phyloP scores from a whole-genome alignment of 2,113 vertebrate genomes.

The Microtus richardsoni region DNA sequence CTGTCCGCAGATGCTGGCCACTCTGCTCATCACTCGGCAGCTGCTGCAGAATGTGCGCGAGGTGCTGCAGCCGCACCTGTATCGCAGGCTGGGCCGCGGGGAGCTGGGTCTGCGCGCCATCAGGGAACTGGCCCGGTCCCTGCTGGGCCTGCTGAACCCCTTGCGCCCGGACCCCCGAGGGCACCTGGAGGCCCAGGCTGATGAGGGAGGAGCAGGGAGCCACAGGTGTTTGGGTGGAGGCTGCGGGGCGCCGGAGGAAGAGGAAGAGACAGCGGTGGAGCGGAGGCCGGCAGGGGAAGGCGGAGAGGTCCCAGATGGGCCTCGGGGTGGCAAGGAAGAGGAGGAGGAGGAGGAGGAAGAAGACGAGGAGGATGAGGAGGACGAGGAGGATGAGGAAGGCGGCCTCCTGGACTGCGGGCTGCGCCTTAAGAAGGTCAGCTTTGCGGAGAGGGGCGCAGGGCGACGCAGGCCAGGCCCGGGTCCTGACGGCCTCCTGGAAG shows the following conservation, averaged over 20 bases:
- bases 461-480: constrained; percentile 79
- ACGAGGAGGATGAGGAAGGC: constrained; percentile 91
- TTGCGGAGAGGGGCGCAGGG: constrained; percentile 92
- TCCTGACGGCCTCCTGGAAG: constrained; percentile 92
- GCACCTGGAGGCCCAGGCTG: constrained; percentile 51
- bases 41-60: constrained; percentile 97
- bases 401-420: constrained; percentile 93
- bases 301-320: constrained; percentile 82
- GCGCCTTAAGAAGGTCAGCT: constrained; percentile 97
- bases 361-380: constrained; percentile 90
- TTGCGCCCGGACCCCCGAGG: constrained; percentile 80
- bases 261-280: constrained; percentile 85
- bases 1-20: constrained; percentile 94
- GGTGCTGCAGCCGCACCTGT: constrained; percentile 96
- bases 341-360: constrained; percentile 92
- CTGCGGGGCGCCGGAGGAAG: constrained; percentile 93
- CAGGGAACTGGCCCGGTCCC: constrained; percentile 87
- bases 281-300: constrained; percentile 89
- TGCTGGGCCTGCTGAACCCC: constrained; percentile 88
- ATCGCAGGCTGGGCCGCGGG: constrained; percentile 92
- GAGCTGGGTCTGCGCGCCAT: constrained; percentile 89
- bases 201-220: constrained; percentile 80
- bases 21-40: constrained; percentile 97
- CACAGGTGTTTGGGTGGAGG: constrained; percentile 95
- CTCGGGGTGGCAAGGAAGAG: constrained; percentile 21